Conservation (phyloP, 1,140 invertebrate species). For the Charaxes varanes region DNA sequence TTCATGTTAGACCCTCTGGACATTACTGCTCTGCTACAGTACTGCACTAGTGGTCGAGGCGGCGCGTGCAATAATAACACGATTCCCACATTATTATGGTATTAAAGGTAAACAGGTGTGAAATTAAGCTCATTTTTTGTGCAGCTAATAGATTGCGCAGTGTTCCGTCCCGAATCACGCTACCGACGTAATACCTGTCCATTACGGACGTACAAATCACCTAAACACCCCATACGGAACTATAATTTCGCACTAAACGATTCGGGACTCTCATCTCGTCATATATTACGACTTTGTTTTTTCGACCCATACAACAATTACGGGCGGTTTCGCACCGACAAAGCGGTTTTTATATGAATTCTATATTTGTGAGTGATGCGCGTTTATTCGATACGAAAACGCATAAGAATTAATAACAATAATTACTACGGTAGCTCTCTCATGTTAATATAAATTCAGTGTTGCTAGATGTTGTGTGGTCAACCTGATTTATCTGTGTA, state of each 20-base stretch:
- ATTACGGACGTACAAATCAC: constrained; percentile 57
- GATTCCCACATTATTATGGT: constrained; percentile 54
- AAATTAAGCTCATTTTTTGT: constrained; percentile 69
- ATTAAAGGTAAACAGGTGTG: constrained; percentile 70
- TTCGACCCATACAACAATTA: constrained; percentile 60
- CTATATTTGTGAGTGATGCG: constrained; percentile 62
- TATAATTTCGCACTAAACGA: constrained; percentile 70
- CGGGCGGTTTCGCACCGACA: constrained; percentile 43
- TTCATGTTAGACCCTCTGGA: too few species aligned
- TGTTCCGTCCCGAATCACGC: constrained; percentile 43
- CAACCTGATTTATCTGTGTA: too few species aligned
- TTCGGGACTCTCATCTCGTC: constrained; percentile 63
- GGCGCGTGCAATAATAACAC: constrained; percentile 48
- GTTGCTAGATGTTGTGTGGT: neutral
- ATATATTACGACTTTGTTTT: constrained; percentile 69
- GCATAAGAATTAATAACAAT: constrained; percentile 53
- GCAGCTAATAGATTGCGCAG: constrained; percentile 58
- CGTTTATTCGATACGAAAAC: constrained; percentile 57
- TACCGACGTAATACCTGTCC: constrained; percentile 46
- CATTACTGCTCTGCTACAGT: constrained; percentile 27
- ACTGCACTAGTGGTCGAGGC: constrained; percentile 16
- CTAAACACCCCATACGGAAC: constrained; percentile 61
- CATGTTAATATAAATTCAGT: neutral
- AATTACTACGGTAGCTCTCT: neutral
- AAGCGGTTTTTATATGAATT: constrained; percentile 53